Conservation (phyloP, 2,797 vertebrate genomes). For the Lithobates sylvaticus region DNA sequence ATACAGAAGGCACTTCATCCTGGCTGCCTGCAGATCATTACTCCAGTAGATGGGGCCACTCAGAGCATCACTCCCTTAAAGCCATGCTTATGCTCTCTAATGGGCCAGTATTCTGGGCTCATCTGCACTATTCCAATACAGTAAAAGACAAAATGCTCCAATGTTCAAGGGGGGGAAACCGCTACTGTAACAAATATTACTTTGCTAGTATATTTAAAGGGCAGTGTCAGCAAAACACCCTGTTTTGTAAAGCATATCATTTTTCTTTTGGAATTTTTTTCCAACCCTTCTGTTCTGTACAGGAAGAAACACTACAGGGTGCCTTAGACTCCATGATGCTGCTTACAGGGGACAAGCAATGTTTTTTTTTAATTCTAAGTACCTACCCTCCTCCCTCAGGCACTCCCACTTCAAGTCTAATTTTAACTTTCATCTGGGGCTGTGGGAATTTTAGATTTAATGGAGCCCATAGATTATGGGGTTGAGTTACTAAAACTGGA, state of each 20-base stretch:
- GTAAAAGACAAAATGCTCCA: not conserved
- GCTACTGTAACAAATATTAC: not conserved
- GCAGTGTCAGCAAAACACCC: not conserved
- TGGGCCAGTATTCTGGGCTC: not conserved
- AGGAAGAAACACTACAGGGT: too few relatives aligned
- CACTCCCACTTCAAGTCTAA: not conserved
- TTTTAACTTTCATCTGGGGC: not conserved
- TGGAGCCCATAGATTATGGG: too few relatives aligned
- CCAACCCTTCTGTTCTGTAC: too few relatives aligned
- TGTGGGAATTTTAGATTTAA: too few relatives aligned
- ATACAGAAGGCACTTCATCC: constrained; percentile 58
- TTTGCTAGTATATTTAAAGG: not conserved
- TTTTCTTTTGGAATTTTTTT: too few relatives aligned
- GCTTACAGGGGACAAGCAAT: too few relatives aligned
- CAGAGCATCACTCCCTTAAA: constrained; percentile 42
- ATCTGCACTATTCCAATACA: constrained; percentile 4
- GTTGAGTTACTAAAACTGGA: too few relatives aligned
- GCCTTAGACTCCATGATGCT: too few relatives aligned
- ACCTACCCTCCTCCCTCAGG: too few relatives aligned
- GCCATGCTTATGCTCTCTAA: not conserved
- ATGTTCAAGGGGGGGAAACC: too few relatives aligned
- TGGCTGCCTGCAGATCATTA: constrained; percentile 56
- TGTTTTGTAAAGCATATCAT: too few relatives aligned
- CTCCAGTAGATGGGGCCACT: constrained; percentile 24
- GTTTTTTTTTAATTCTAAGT: too few relatives aligned